phyloP scores from a whole-genome alignment of 2,113 vertebrate genomes.

The Gasterosteus aculeatus region DNA sequence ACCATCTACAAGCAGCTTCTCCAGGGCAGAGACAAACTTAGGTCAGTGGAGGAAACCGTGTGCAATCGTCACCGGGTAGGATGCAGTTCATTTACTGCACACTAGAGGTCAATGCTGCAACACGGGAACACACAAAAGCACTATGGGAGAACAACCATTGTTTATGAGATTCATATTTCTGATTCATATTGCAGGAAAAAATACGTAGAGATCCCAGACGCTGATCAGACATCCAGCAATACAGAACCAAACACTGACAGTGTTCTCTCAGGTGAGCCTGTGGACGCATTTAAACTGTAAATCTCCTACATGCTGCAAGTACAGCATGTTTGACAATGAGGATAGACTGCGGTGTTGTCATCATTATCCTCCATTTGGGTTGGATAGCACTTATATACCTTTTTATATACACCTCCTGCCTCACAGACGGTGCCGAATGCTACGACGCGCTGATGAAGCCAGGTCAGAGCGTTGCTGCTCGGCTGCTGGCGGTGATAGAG shows the following conservation, averaged over 20 bases:
- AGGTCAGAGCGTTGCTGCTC: constrained; percentile 63
- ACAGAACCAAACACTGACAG: constrained; percentile 56
- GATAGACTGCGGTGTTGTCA: background rate
- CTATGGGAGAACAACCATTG: background rate
- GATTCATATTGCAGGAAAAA: constrained; percentile 78
- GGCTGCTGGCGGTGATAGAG: constrained; percentile 81
- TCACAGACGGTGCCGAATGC: constrained; percentile 60
- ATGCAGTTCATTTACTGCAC: constrained; percentile 56
- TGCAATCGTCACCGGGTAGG: background rate
- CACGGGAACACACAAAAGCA: constrained; percentile 22
- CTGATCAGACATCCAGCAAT: constrained; percentile 49
- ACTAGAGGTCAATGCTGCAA: constrained; percentile 73
- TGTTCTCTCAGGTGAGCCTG: constrained; percentile 70
- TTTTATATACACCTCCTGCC: constrained; percentile 5
- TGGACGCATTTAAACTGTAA: background rate
- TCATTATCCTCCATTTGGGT: background rate
- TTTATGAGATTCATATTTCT: constrained; percentile 35
- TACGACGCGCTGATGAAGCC: constrained; percentile 40
- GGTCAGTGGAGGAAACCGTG: constrained; percentile 45
- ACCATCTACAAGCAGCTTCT: constrained; percentile 88
- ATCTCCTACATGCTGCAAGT: background rate
- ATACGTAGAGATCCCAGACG: constrained; percentile 72
- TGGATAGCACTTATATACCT: background rate
- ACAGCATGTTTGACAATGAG: background rate
- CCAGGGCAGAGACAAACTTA: constrained; percentile 84